phyloP scores from a whole-genome alignment of 2,113 vertebrate species.

The Sphyrna mokarran region DNA sequence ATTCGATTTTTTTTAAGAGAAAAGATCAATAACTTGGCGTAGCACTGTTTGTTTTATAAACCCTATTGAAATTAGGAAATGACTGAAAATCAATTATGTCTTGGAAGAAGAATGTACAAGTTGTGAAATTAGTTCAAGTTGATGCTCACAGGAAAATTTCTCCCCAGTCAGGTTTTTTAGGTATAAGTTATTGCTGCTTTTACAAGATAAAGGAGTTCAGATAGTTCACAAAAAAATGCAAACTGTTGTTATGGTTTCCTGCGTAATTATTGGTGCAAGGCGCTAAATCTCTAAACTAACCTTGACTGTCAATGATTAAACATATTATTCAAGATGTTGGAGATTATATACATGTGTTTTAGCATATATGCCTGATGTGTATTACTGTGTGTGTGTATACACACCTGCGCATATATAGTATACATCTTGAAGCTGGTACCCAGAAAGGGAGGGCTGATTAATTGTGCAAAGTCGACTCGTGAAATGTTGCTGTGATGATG shows the following conservation, averaged over 20 bases:
- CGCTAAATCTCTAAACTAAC: not conserved
- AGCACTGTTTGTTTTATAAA: constrained; percentile 51
- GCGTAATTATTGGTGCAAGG: constrained; percentile 15
- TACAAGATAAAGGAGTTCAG: constrained; percentile 47
- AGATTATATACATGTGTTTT: not conserved
- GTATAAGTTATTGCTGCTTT: constrained; percentile 51
- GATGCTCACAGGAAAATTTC: constrained; percentile 56
- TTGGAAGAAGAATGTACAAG: constrained; percentile 48
- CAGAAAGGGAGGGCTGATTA: not conserved
- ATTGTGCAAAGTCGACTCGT: not conserved
- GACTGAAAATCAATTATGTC: constrained; percentile 60
- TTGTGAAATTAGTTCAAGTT: constrained; percentile 49
- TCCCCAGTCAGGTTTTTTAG: constrained; percentile 52
- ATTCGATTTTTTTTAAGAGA: constrained; percentile 37
- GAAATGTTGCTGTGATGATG: not conserved
- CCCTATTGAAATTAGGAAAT: constrained; percentile 50
- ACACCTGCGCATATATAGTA: not conserved
- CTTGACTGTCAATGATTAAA: not conserved
- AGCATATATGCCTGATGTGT: not conserved
- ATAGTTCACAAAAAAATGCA: constrained; percentile 39
- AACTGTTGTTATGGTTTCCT: constrained; percentile 47
- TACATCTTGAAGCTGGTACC: not conserved
- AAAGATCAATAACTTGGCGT: constrained; percentile 45
- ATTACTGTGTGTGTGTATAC: too few species aligned
- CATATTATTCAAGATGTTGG: not conserved